Conservation (phyloP, 2,113 vertebrate genomes). For the Barnardius zonarius region DNA sequence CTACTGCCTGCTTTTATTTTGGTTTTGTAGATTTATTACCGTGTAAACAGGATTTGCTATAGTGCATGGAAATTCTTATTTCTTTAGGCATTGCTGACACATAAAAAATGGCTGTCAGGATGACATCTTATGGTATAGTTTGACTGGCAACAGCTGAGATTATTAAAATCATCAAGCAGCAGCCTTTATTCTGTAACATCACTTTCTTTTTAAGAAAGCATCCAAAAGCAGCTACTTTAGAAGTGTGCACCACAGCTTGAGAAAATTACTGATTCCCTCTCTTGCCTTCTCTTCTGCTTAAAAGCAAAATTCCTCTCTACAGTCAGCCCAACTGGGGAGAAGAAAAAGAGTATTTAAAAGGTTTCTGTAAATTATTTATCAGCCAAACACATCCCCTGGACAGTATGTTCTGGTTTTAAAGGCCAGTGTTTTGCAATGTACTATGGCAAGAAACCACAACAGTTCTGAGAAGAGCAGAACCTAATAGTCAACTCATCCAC, state of each 20-base stretch:
- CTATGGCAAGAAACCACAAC: not conserved
- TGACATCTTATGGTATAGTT: not conserved
- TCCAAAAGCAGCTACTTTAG: not conserved
- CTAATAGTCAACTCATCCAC: not conserved
- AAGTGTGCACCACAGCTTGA: not conserved
- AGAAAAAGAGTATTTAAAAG: not conserved
- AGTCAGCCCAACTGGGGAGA: not conserved
- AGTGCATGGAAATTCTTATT: not conserved
- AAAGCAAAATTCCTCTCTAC: not conserved
- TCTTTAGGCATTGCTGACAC: not conserved
- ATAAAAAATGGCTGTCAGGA: not conserved
- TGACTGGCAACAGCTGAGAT: not conserved
- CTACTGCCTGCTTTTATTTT: not conserved
- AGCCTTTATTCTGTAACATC: not conserved
- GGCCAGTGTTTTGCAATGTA: not conserved
- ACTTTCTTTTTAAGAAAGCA: not conserved
- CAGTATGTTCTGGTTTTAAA: not conserved
- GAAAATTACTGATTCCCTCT: not conserved
- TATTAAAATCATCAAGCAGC: not conserved
- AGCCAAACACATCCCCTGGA: not conserved
- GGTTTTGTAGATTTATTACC: not conserved
- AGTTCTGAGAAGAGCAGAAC: not conserved
- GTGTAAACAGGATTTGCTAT: not conserved
- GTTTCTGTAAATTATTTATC: not conserved
- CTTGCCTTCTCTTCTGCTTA: not conserved